Conservation (phyloP, 2,797 vertebrate genomes). For the Channallabes apus region DNA sequence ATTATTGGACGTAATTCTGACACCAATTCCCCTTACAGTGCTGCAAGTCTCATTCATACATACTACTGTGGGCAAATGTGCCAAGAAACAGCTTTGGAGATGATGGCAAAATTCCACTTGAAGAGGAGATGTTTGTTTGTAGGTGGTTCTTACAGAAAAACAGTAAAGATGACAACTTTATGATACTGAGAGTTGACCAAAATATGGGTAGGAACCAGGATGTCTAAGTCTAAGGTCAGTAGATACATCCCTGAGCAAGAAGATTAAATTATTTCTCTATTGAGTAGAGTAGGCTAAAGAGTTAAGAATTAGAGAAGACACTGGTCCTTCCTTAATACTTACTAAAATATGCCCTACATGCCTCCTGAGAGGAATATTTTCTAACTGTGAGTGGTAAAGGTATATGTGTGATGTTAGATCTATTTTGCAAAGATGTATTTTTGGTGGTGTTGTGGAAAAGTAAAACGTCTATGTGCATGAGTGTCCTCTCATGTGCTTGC, state of each 20-base stretch:
- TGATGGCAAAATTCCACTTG: neutral
- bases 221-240: conserved; percentile 15
- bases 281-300: neutral
- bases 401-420: conserved; percentile 10
- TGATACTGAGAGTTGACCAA: neutral
- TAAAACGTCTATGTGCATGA: conserved; percentile 3
- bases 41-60: conserved; percentile 36
- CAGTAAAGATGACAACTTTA: neutral
- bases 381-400: neutral
- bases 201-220: neutral
- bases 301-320: neutral
- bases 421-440: conserved; percentile 26
- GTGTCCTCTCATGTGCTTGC: conserved; percentile 22
- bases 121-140: neutral
- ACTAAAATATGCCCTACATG: neutral
- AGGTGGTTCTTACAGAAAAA: neutral
- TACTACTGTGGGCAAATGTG: neutral
- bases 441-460: conserved; percentile 22
- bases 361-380: conserved; percentile 13
- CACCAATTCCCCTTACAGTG: conserved; percentile 31
- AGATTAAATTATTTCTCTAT: conserved; percentile 10
- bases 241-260: neutral
- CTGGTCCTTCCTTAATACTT: conserved; percentile 5
- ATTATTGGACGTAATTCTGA: conserved; percentile 11
- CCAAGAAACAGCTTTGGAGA: neutral